Conservation (phyloP, 2,888 invertebrate genomes). For the Mythimna impura region DNA sequence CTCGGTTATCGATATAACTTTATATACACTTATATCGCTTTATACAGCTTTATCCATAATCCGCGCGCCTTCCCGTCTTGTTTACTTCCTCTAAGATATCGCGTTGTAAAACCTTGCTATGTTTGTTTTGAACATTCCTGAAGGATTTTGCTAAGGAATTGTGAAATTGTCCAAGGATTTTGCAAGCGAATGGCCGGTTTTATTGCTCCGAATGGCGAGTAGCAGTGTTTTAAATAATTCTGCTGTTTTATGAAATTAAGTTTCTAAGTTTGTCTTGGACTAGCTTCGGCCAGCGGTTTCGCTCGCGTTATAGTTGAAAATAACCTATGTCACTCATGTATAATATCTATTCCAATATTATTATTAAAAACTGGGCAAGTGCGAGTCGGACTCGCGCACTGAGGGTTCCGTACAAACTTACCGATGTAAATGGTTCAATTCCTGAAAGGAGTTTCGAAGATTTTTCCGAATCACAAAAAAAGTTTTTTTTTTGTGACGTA, state of each 20-base stretch:
- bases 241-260: not conserved
- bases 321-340: too few relatives aligned
- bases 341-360: too few relatives aligned
- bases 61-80: constrained; percentile 71
- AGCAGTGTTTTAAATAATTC: not conserved
- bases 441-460: too few relatives aligned
- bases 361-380: too few relatives aligned
- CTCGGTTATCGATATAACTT: constrained; percentile 80
- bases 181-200: constrained; percentile 8
- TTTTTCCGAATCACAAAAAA: too few relatives aligned
- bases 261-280: not conserved
- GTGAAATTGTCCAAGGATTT: constrained; percentile 30
- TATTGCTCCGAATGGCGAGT: not conserved
- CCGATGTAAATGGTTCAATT: too few relatives aligned
- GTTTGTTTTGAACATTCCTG: constrained; percentile 53
- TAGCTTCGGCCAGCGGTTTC: too few relatives aligned
- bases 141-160: constrained; percentile 42
- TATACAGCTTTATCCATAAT: constrained; percentile 80
- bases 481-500: too few relatives aligned
- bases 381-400: too few relatives aligned
- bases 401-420: too few relatives aligned
- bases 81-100: constrained; percentile 75
- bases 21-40: constrained; percentile 54
- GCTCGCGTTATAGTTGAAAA: too few relatives aligned
- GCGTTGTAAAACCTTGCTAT: constrained; percentile 65